Evolutionary conservation across 2,888 invertebrate genomes (phyloP).

Genomic region (Caenorhabditis doughertyi): DNA sequence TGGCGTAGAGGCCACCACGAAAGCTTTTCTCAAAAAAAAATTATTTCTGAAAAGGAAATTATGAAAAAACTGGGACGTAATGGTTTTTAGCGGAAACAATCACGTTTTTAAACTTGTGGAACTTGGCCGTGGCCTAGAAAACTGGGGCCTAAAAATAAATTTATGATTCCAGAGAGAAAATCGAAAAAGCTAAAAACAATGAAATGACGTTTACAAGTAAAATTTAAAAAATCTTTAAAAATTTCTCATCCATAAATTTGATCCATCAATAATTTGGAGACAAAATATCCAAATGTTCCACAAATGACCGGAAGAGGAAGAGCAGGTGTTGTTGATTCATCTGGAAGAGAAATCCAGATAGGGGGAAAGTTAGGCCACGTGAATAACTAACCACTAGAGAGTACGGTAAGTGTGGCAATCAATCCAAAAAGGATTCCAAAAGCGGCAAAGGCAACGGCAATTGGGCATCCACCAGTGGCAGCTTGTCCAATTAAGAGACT

Average conservation of each 20-base stretch:
- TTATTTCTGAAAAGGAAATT: too few species aligned
- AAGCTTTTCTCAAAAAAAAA: too few species aligned
- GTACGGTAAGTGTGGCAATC: constrained; percentile 70
- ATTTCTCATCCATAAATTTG: neutral
- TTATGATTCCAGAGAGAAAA: too few species aligned
- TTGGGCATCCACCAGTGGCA: constrained; percentile 67
- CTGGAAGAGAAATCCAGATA: constrained; percentile 36
- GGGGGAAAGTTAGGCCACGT: neutral
- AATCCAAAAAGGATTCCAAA: constrained; percentile 76
- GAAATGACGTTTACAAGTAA: too few species aligned
- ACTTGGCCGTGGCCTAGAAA: too few species aligned
- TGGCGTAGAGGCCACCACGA: too few species aligned
- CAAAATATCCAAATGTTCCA: constrained; percentile 72
- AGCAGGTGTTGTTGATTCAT: constrained; percentile 74
- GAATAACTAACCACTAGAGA: constrained; percentile 57
- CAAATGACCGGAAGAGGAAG: constrained; percentile 74
- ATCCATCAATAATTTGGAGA: constrained; percentile 2
- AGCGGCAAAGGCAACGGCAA: constrained; percentile 69
- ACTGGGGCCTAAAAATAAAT: too few species aligned
- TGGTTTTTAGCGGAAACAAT: too few species aligned
- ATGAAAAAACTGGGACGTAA: too few species aligned
- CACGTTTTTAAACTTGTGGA: too few species aligned
- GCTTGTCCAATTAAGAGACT: constrained; percentile 78
- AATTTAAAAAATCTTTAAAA: neutral
- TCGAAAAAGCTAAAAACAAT: too few species aligned